phyloP scores from a whole-genome alignment of 2,888 invertebrate species.

The Auanema sp. region DNA sequence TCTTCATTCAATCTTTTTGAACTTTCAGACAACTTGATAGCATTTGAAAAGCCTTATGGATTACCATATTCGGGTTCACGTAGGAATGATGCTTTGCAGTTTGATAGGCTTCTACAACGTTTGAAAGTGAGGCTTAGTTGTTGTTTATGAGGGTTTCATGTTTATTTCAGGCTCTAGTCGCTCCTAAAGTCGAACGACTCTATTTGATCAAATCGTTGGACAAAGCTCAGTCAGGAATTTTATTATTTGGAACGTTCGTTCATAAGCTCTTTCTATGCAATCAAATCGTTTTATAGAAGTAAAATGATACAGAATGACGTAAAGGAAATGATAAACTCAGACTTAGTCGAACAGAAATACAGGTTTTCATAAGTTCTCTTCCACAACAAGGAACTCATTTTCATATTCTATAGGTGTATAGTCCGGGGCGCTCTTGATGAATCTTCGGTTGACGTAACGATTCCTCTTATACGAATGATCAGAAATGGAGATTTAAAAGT shows the following conservation, averaged over 20 bases:
- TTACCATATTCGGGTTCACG: conserved; percentile 16
- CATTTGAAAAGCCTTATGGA: conserved; percentile 17
- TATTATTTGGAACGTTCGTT: conserved; percentile 19
- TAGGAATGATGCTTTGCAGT: not conserved
- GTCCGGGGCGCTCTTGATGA: conserved; percentile 3
- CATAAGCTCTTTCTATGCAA: not conserved
- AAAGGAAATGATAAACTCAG: conserved; percentile 6
- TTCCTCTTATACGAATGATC: conserved; percentile 13
- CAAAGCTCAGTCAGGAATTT: conserved; percentile 15
- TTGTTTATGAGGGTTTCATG: not conserved
- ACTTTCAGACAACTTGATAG: not conserved
- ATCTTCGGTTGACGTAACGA: conserved; percentile 7
- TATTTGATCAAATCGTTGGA: conserved; percentile 18
- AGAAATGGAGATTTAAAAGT: not conserved
- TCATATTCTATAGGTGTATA: conserved; percentile 11
- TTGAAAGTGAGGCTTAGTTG: conserved; percentile 8
- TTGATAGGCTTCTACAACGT: conserved; percentile 15
- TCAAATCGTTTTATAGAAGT: not conserved
- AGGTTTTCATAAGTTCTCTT: not conserved
- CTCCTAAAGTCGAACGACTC: conserved; percentile 19
- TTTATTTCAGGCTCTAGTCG: conserved; percentile 8
- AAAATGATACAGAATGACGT: conserved; percentile 13
- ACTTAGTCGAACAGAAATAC: not conserved
- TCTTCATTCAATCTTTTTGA: not conserved
- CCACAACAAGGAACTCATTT: not conserved